Conservation (phyloP, 2,888 invertebrate genomes). For the Drosophila nr. perissopoda region DNA sequence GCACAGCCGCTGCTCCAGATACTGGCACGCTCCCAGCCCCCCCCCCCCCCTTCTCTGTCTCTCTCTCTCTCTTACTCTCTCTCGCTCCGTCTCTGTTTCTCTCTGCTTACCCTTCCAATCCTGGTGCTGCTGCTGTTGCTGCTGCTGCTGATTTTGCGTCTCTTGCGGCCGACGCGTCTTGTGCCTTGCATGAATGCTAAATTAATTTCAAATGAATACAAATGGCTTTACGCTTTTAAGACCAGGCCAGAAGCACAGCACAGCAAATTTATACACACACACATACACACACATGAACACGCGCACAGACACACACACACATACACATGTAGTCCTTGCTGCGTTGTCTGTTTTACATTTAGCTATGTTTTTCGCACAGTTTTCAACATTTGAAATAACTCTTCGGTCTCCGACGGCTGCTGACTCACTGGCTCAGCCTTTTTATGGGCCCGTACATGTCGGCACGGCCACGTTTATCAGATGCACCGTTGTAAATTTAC, state of each 20-base stretch:
- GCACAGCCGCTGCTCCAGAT: conserved; percentile 25
- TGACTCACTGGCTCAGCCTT: conserved; percentile 61
- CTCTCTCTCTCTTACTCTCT: background rate
- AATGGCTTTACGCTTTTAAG: conserved; percentile 81
- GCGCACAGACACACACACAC: conserved; percentile 7
- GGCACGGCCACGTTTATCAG: conserved; percentile 72
- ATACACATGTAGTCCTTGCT: conserved; percentile 35
- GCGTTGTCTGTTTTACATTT: conserved; percentile 74
- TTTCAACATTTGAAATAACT: conserved; percentile 72
- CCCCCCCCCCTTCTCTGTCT: background rate
- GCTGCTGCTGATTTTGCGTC: conserved; percentile 56
- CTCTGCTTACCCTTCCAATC: background rate
- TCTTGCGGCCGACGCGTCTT: conserved; percentile 54
- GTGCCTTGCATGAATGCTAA: conserved; percentile 79
- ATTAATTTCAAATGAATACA: conserved; percentile 81
- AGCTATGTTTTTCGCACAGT: conserved; percentile 58
- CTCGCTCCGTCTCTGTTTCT: background rate
- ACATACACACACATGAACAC: conserved; percentile 2
- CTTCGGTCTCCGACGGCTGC: conserved; percentile 57
- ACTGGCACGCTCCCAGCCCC: conserved; percentile 2
- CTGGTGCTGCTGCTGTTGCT: conserved; percentile 31
- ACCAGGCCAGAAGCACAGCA: conserved; percentile 53
- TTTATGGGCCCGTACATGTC: conserved; percentile 54
- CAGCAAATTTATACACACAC: conserved; percentile 42
- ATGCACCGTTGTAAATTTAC: conserved; percentile 76